These are phyloP conservation scores for Temnothorax unifasciatus DNA, from an alignment of 2,888 invertebrate genomes.

Conservation along the genomic window DNA sequence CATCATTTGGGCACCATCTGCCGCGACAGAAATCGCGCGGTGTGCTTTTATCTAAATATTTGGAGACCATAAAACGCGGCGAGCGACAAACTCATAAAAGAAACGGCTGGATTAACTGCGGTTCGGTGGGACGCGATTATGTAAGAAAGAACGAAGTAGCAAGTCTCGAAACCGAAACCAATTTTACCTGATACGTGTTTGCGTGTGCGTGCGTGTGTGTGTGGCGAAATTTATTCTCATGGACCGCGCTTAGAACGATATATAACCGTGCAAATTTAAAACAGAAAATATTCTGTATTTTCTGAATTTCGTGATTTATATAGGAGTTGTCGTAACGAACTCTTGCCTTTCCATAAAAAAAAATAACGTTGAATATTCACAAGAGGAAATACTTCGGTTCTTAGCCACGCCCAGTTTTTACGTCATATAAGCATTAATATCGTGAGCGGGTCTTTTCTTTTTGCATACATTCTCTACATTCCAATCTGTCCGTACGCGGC, in stretches of 20 bases:
- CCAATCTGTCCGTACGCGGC: neutral
- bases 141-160: slow-evolving; percentile 38
- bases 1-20: slow-evolving; percentile 58
- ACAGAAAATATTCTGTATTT: neutral
- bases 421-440: neutral
- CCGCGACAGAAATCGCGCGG: slow-evolving; percentile 39
- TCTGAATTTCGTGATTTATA: slow-evolving; percentile 11
- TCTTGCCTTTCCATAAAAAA: neutral
- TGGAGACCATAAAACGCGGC: slow-evolving; percentile 44
- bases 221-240: slow-evolving; percentile 11
- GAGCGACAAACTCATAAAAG: slow-evolving; percentile 48
- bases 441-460: neutral
- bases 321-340: neutral
- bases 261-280: neutral
- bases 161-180: slow-evolving; percentile 26
- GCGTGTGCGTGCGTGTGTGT: neutral
- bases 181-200: neutral
- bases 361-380: neutral
- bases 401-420: slow-evolving; percentile 48
- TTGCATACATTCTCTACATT: neutral
- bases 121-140: slow-evolving; percentile 27
- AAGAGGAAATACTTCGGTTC: neutral
- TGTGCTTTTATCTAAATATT: slow-evolving; percentile 47
- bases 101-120: slow-evolving; percentile 39
- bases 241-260: neutral